A percentile compares a stretch with the other conserved stretches of the same genome.
phyloP scores from a whole-genome alignment of 1,140 invertebrate species.

The Drosophila pallidifrons region DNA sequence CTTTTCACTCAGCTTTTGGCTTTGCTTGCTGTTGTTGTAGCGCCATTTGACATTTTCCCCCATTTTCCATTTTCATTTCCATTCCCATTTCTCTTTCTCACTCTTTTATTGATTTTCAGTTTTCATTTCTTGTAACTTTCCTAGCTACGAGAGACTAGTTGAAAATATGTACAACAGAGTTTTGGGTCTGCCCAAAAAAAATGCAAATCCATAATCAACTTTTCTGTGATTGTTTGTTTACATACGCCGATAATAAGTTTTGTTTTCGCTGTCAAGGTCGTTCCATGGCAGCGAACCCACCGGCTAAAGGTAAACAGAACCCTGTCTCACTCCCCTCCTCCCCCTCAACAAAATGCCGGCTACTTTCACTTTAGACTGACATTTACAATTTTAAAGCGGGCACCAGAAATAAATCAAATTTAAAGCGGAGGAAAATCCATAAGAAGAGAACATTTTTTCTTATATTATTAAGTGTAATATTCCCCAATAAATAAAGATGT shows the following conservation, averaged over 20 bases:
- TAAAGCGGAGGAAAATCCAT: not conserved
- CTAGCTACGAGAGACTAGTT: conserved; percentile 42
- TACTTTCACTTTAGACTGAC: conserved; percentile 3
- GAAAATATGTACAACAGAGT: conserved; percentile 47
- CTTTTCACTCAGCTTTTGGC: conserved; percentile 52
- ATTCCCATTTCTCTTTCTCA: conserved; percentile 31
- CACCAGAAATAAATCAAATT: not conserved
- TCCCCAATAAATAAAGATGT: not conserved
- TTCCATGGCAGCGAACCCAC: conserved; percentile 49
- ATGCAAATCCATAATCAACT: conserved; percentile 77
- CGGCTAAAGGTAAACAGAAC: conserved; percentile 16
- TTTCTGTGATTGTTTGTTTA: conserved; percentile 53
- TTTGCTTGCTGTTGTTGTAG: conserved; percentile 4
- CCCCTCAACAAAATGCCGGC: not conserved
- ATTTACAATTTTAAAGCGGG: not conserved
- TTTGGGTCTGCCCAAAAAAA: conserved; percentile 51
- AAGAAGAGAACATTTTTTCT: not conserved
- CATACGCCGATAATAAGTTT: conserved; percentile 54
- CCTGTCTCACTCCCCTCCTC: too few relatives aligned
- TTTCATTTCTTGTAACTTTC: conserved; percentile 56
- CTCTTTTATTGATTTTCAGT: conserved; percentile 70
- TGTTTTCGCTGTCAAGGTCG: conserved; percentile 75
- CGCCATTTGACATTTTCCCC: conserved; percentile 69
- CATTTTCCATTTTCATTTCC: conserved; percentile 24
- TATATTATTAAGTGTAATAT: not conserved